phyloP scores from a whole-genome alignment of 2,113 vertebrate species.

The Paracanthobrama guichenoti region DNA sequence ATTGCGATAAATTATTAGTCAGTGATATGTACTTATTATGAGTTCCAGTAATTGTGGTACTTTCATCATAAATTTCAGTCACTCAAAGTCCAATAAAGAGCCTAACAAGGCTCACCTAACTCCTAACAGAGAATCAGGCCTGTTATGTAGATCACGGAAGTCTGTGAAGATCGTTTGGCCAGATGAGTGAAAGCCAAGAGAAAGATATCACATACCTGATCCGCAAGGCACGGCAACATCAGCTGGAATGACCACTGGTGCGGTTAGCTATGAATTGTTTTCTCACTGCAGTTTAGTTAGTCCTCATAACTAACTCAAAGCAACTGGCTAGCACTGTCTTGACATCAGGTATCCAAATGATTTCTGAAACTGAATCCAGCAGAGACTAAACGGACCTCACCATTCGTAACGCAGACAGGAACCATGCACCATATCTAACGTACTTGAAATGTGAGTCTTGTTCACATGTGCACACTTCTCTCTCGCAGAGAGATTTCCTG shows the following conservation, averaged over 20 bases:
- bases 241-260: not conserved
- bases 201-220: constrained; percentile 50
- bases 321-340: not conserved
- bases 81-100: constrained; percentile 2
- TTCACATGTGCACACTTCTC: constrained; percentile 45
- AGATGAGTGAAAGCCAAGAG: constrained; percentile 26
- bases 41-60: constrained; percentile 1
- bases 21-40: not conserved
- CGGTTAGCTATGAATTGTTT: not conserved
- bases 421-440: not conserved
- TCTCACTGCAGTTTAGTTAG: not conserved
- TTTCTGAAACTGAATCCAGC: not conserved
- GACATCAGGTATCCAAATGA: not conserved
- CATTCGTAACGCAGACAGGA: not conserved
- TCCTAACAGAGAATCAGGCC: constrained; percentile 2
- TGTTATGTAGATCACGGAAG: constrained; percentile 5
- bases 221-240: not conserved
- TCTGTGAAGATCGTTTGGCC: constrained; percentile 20
- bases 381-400: not conserved
- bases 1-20: constrained; percentile 23
- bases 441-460: not conserved
- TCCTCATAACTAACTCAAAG: not conserved
- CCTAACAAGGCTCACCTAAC: not conserved
- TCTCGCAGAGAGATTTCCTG: constrained; percentile 33
- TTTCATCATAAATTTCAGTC: constrained; percentile 10